Percentiles rank a stretch among this genome's conserved stretches.
phyloP scores from a whole-genome alignment of 2,797 vertebrate species.

The Chaetodon trifasciatus region DNA sequence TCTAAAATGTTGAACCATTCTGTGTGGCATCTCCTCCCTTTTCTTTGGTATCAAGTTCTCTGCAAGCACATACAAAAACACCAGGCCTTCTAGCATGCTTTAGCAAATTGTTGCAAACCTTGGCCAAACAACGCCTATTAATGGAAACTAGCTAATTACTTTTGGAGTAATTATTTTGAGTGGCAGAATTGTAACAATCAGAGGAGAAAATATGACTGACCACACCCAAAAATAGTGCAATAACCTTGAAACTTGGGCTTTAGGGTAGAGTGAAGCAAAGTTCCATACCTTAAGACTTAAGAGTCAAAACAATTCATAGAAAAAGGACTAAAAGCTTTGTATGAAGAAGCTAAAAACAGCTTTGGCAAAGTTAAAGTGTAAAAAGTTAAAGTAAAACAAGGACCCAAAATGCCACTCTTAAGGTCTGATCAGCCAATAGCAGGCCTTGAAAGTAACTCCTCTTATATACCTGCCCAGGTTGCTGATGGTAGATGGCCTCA shows the following conservation, averaged over 20 bases:
- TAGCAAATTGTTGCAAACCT: not conserved
- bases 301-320: no score
- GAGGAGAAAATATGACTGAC: not conserved
- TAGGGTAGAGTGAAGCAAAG: not conserved
- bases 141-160: not conserved
- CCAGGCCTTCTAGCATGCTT: no score
- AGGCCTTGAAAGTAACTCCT: not conserved
- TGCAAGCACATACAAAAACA: not conserved
- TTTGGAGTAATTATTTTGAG: not conserved
- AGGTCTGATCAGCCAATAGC: not conserved
- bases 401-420: not conserved
- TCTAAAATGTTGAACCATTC: no score
- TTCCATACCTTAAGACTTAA: no score
- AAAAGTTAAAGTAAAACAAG: no score
- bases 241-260: conserved; percentile 1
- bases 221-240: not conserved
- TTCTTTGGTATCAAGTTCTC: not conserved
- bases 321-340: no score
- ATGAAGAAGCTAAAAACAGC: no score
- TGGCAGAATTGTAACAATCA: not conserved
- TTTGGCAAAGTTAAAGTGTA: no score
- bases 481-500: not conserved
- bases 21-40: not conserved
- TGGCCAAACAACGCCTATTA: not conserved
- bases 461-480: no score